phyloP scores from a whole-genome alignment of 2,113 vertebrate species.

The Catharus minimus region DNA sequence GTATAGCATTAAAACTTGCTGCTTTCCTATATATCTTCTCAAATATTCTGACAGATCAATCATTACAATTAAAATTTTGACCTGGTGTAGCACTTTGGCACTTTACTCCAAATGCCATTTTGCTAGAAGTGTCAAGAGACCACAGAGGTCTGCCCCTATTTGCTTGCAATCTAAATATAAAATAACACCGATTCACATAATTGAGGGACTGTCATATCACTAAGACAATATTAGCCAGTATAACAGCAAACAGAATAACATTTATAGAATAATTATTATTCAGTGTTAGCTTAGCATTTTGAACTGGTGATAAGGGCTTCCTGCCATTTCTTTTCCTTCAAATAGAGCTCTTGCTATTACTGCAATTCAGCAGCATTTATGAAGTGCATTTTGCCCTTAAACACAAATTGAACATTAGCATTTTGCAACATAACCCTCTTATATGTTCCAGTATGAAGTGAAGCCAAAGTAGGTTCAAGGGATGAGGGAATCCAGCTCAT shows the following conservation, averaged over 20 bases:
- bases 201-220: not conserved
- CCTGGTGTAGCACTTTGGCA: not conserved
- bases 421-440: slow-evolving; percentile 17
- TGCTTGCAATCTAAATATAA: not conserved
- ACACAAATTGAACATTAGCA: slow-evolving; percentile 10
- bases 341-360: not conserved
- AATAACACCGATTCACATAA: not conserved
- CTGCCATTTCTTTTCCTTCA: not conserved
- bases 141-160: not conserved
- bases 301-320: not conserved
- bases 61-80: not conserved
- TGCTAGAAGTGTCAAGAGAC: not conserved
- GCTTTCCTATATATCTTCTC: not conserved
- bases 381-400: slow-evolving; percentile 25
- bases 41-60: not conserved
- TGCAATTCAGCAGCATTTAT: not conserved
- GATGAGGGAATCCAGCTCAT: slow-evolving; percentile 20
- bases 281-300: not conserved
- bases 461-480: slow-evolving; percentile 28
- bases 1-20: not conserved
- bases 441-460: not conserved
- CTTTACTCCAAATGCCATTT: not conserved
- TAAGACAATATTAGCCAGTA: not conserved
- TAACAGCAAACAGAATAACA: not conserved
- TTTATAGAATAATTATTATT: not conserved